phyloP scores from a whole-genome alignment of 1,140 invertebrate genomes.

The Pseudachorutes palmiensis region DNA sequence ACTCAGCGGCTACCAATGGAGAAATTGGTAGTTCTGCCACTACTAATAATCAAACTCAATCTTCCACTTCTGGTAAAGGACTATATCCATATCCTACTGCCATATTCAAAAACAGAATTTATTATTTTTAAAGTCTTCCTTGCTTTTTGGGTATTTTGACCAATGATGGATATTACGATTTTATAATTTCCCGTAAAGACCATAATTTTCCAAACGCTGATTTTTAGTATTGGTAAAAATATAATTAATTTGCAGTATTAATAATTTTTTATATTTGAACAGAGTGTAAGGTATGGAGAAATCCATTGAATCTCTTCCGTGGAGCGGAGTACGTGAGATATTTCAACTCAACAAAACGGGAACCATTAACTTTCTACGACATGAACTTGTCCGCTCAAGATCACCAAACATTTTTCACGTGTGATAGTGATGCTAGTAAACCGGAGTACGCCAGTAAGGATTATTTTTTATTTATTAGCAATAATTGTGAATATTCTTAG shows the following conservation, averaged over 20 bases:
- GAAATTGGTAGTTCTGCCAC: slow-evolving; percentile 31
- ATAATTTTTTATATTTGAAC: slow-evolving; percentile 42
- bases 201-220: too few relatives aligned
- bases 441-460: slow-evolving; percentile 78
- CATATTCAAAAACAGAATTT: too few relatives aligned
- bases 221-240: too few relatives aligned
- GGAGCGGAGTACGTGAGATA: slow-evolving; percentile 94
- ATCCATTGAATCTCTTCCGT: slow-evolving; percentile 89
- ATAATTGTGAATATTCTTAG: too few relatives aligned
- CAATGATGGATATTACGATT: too few relatives aligned
- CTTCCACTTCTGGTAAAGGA: slow-evolving; percentile 41
- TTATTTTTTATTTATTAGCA: too few relatives aligned
- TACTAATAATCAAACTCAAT: slow-evolving; percentile 40
- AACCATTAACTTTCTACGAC: slow-evolving; percentile 95
- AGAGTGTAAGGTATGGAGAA: slow-evolving; percentile 96
- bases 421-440: slow-evolving; percentile 80
- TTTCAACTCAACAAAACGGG: slow-evolving; percentile 81
- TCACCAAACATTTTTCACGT: slow-evolving; percentile 96
- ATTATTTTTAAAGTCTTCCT: too few relatives aligned
- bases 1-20: slow-evolving; percentile 36
- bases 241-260: neutral
- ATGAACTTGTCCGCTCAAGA: slow-evolving; percentile 99
- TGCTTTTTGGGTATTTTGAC: too few relatives aligned
- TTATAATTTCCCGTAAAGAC: too few relatives aligned
- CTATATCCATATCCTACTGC: too few relatives aligned